Base-by-base conservation (phyloP, 1,140 invertebrate genomes). In the Uloborus diversus region DNA sequence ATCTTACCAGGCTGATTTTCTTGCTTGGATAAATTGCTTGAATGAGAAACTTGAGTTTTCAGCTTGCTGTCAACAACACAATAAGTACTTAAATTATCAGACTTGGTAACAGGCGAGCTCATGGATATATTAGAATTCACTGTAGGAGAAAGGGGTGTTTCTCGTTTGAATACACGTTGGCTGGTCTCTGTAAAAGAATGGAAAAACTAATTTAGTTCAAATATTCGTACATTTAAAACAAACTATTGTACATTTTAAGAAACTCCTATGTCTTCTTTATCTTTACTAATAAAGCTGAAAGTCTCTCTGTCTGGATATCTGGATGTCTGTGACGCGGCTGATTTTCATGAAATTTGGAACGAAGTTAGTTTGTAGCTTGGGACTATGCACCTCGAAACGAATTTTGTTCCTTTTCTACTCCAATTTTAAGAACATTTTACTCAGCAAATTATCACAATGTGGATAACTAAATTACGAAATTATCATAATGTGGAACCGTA, bases 1-100 rank as follows among this genome's bases (percentile, higher is more conserved):
- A 62, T n/a, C 33, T 53, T 75, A 78, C 73, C 73, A 20, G 62
- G 53, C 37, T 17, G 61, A 25, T 65, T 33, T 56, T 78, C 73
- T 37, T 51, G 73, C 23, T 78, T 78, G 14, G 73, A 51, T 11
- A 78, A 23, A 49, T 32, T 78, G 32, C 61, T 32, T 37, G 62
- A 30, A 53, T 65, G 30, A 53, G 49, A 65, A 37, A 32, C 47
- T 64, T 65, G 73, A 57, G 73, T 42, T 28, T 76, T 76, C 47
- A 78, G 32, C 37, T 78, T 78, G 57, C 73, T 78, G 27, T 78
- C 73, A 65, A 75, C 71, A 64, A 42, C 47, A 64, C 71, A 75
- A 28, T 59, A 66, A 33, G 47, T 56, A 42, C 66, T 78, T 27
- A 78, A 51, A 23, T 56, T 78, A 47, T 78, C 73, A 57, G 61